Base-by-base conservation (phyloP, 2,888 invertebrate genomes). In the Lepidocyrtoides sp. region DNA sequence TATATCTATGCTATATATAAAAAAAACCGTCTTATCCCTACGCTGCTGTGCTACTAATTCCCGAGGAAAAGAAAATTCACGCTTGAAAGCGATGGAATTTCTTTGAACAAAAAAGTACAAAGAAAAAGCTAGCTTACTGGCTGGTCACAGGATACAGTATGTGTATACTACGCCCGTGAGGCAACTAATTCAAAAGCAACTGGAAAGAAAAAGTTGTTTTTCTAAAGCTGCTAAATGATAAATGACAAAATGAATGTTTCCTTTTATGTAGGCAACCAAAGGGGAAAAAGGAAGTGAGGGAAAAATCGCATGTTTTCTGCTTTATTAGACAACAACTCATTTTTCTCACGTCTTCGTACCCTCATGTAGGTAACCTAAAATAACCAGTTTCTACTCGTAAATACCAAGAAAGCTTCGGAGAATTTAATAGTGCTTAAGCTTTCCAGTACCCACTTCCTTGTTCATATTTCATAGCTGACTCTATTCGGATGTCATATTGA, bases 251-350 rank as follows among this genome's bases (percentile, higher is more conserved):
- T 26, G 72, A 60, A 77, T 77, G 77, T 29, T 75, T 79, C 75
- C 72, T 48, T 29, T 51, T 79, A 54, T 51, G 32, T 32, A 79
- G 32, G 8, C 54, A 85, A 75, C 54, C 69, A 26, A n/a, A 17
- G 41, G 23, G 4, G 12, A 54, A 54, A 36, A 29, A 26, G 3
- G 36, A 10, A 48, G 36, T 48, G 54, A 5, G 72, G 63, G 29
- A 63, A 86, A 87, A 87, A 85, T 75, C 14, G 84, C 72, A 72
- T 84, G 51, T 84, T 85, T 85, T 85, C 85, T 75, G 85, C 85
- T 85, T 85, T 85, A 85, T 85, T 85, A 85, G 14, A 85, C 85
- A 57, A 36, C 36, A 57, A n/a, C n/a, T n/a, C 41, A 85, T 72
- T 72, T 72, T 72, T 72, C 72, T 72, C 72, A 72, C 72, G 72